phyloP scores from a whole-genome alignment of 1,140 invertebrate genomes.

The Chironomus tepperi region DNA sequence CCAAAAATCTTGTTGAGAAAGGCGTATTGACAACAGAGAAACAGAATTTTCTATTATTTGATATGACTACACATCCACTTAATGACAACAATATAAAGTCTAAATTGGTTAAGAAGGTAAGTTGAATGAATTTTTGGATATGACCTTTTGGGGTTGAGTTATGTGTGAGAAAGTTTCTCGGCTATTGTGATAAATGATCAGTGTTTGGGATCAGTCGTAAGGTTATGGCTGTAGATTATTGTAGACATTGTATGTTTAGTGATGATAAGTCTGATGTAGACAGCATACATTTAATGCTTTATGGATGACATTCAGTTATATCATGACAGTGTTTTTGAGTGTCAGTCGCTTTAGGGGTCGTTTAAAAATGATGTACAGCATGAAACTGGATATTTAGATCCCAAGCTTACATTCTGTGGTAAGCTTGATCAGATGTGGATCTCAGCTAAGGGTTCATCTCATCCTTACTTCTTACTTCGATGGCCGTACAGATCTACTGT shows the following conservation, averaged over 20 bases:
- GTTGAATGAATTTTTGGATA: conserved; percentile 46
- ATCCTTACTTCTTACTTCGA: too few species aligned
- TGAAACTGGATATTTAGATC: too few species aligned
- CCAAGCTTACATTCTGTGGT: too few species aligned
- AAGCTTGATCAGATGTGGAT: too few species aligned
- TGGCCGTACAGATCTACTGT: too few species aligned
- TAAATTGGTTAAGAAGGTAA: conserved; percentile 91
- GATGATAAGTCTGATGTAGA: conserved; percentile 83
- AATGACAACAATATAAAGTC: conserved; percentile 94
- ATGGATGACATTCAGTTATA: too few species aligned
- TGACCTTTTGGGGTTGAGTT: conserved; percentile 26
- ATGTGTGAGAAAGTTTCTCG: conserved; percentile 47
- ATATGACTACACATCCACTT: conserved; percentile 99
- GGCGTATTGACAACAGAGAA: conserved; percentile 99
- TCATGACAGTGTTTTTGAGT: too few species aligned
- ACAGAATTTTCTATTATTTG: conserved; percentile 98
- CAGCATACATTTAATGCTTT: conserved; percentile 55
- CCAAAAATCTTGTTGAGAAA: conserved; percentile 99
- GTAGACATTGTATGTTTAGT: too few species aligned
- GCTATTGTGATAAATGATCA: conserved; percentile 48
- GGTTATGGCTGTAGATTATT: too few species aligned
- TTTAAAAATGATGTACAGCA: too few species aligned
- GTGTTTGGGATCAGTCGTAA: conserved; percentile 37
- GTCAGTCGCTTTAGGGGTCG: too few species aligned
- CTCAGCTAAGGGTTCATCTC: too few species aligned